Base-by-base conservation (phyloP, 2,888 invertebrate species). In the Leptinotarsa tumamoca region DNA sequence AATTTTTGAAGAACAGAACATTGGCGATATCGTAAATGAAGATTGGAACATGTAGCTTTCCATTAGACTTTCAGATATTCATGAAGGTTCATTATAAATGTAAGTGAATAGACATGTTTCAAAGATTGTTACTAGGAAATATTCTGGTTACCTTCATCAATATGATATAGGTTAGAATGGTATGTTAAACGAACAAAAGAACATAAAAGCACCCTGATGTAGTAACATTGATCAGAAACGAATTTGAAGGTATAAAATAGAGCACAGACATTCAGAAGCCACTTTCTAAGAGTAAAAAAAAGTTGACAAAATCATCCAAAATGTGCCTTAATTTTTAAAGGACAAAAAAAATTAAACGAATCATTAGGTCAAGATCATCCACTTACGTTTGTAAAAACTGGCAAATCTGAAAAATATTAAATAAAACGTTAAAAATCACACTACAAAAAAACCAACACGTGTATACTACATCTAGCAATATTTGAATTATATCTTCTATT, bases 371-470 rank as follows among this genome's bases (percentile, higher is more conserved):
- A 27, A 56, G 18, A 14, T 27, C 4, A 52, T 68, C 10, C 7
- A 58, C 70, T 43, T 70, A 70, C 70, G 21, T 43, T 33, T 49
- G 23, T 58, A 17, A 18, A 49, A 2, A 58, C 43, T 58, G 15
- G 21, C 4, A 49, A 15, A 18, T 7, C 23, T 43, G 56, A 33
- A 70, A 43, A 58, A 58, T 23, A 23, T 18, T 4, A 10, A 58
- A 70, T 27, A 5, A 54, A 68, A 52, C 43, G 58, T 58, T 58
- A 49, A 43, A 58, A 58, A 70, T 61, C 50, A 50, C 15, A 51
- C 14, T 68, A 68, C 33, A 56, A 33, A 70, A 69, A 61, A 56
- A 43, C 43, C 58, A 58, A 70, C 70, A 70, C 70, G 70, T 70
- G 70, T 58, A 15, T 49, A 7, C 18, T 50, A 5, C 3, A 50